A percentile compares a stretch with the other conserved stretches of the same genome.
These are phyloP conservation scores for Eurypyga helias DNA, from an alignment of 2,113 vertebrate species.

Conservation along the genomic window DNA sequence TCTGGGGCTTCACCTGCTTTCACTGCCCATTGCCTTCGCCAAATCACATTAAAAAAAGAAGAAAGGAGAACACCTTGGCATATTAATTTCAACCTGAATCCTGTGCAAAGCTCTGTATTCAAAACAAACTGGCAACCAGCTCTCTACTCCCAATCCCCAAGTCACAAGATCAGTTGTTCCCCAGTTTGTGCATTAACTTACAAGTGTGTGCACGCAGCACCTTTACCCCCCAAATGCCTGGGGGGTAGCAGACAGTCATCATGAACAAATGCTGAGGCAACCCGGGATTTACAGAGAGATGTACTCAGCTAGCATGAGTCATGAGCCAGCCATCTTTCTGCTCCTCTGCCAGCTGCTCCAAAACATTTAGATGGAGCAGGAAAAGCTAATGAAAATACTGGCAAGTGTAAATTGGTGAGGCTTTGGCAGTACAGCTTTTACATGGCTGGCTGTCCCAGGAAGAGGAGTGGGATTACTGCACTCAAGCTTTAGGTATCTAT, in stretches of 20 bases:
- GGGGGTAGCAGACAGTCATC: neutral
- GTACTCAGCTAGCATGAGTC: accelerated
- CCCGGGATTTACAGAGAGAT: neutral
- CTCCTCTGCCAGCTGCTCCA: neutral
- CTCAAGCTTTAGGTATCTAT: neutral
- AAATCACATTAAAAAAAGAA: neutral
- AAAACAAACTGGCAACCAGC: neutral
- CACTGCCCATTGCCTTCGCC: neutral
- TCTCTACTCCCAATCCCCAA: accelerated
- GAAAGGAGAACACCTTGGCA: neutral
- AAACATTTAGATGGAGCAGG: neutral
- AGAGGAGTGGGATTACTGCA: neutral
- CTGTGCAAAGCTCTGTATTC: neutral
- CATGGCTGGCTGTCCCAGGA: accelerated
- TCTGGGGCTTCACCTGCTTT: neutral
- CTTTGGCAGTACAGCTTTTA: neutral
- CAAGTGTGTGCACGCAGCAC: accelerated
- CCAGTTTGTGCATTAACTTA: neutral
- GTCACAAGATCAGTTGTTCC: neutral
- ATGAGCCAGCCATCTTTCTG: neutral
- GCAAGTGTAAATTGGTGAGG: neutral
- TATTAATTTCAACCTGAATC: neutral
- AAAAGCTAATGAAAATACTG: neutral
- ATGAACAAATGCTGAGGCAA: neutral
- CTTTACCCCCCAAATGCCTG: neutral